Base-by-base conservation (phyloP, 2,113 vertebrate genomes). In the Hoplias malabaricus region DNA sequence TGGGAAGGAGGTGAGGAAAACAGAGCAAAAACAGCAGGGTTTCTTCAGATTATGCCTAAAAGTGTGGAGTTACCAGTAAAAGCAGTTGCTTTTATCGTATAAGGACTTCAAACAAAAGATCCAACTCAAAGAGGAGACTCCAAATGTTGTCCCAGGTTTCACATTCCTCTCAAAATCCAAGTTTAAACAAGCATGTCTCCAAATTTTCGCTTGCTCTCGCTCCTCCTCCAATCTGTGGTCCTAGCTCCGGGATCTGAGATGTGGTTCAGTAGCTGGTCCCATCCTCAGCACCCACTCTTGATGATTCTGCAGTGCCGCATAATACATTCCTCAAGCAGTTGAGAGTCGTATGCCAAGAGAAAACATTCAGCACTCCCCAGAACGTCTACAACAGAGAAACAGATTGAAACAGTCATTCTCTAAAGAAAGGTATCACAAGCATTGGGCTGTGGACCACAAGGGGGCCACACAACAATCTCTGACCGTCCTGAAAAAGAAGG, bases 241-340 rank as follows among this genome's bases (percentile, higher is more conserved):
- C 69, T 83, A 83, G 78, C 77, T 83, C 33, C 68, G 72, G 63
- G 50, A 73, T 29, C 27, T 36, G 21, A 83, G 34, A 23, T 5
- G 62, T 2, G 48, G 29, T 48, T 53, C 16, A 27, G 11, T 33
- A n/a, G 25, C n/a, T 61, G 68, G 65, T 56, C 71, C 69, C 68
- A 56, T 80, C 48, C 75, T 72, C 53, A 19, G 66, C 48, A 29
- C 63, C 77, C 69, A 77, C 71, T 81, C 74, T 78, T 63, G 71
- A 63, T 80, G 70, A 72, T 27, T 56, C 19, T 25, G 46, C 11
- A 59, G 70, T 40, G 63, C 48, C 19, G 66, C 50, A 29, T 54
- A 38, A 36, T 53, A 62, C 84, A 86, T 86, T 82, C 75, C 78
- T 65, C 48, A 31, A 23, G 53, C 48, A 2, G 7, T 27, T 13